Evolutionary conservation across 2,113 vertebrate genomes (phyloP), one percentile per base, ranked within the genome.

Genomic region (Nanorana parkeri): DNA sequence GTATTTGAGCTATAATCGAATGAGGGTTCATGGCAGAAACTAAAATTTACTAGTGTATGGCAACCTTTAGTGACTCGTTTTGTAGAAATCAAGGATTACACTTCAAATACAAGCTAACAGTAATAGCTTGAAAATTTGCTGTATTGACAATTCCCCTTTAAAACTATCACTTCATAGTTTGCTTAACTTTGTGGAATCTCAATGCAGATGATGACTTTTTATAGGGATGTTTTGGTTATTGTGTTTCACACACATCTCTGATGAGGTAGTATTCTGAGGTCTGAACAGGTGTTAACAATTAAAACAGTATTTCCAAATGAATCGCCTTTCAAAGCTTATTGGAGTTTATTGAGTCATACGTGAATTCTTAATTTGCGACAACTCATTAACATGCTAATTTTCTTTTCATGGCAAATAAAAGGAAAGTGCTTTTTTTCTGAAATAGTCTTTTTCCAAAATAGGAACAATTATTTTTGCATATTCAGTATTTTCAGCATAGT

Each of bases 201-300:
- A 21, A 0, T 17, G 17, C 5, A 78, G 16, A 47, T 26, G 32
- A 28, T 17, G 17, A 19, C 52, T 17, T 54, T 68, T 58, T 32
- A 32, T 6, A 77, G 6, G 76, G 26, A 78, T 47, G 24, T 67
- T 56, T 7, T 56, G 47, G 24, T 67, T 67, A 68, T 78, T 78
- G 26, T 56, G 63, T 36, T 29, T 32, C 29, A 16, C n/a, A 67
- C 24, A 56, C 51, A 52, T n/a, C 28, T 64, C 36, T 77, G 52
- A 77, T 65, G 75, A 77, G 32, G 58, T 19, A 64, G 36, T 54
- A 32, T 66, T 29, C 13, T 52, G 64, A 56, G 65, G 47, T 20
- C 52, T 68, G 28, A 78, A 68, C 77, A 78, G 77, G 77, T 78
- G 77, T 68, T 68, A 58, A 68, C 51, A 11, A 78, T 78, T 78